phyloP scores from a whole-genome alignment of 2,888 invertebrate species.

The Drosophila antonietae region DNA sequence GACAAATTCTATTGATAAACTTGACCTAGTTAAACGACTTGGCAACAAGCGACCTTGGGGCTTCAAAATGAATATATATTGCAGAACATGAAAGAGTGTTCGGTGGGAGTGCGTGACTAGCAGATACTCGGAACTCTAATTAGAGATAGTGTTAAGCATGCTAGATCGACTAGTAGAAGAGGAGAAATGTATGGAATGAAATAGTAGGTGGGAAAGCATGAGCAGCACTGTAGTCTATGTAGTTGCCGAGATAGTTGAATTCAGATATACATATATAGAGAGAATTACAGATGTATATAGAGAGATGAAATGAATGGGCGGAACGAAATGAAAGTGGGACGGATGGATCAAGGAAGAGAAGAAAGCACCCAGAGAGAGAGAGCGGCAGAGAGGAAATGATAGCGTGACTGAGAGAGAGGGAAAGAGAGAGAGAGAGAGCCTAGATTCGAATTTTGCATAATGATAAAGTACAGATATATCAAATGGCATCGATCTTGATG shows the following conservation, averaged over 20 bases:
- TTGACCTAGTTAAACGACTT: conserved; percentile 65
- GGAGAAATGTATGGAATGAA: no score
- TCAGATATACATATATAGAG: neutral
- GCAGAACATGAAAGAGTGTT: neutral
- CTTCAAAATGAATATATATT: conserved; percentile 5
- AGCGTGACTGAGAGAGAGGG: no score
- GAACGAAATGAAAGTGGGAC: neutral
- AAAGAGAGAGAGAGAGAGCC: no score
- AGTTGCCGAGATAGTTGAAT: neutral
- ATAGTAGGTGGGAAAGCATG: no score
- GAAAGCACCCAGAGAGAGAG: no score
- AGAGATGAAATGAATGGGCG: no score
- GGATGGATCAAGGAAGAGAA: neutral
- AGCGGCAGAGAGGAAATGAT: no score
- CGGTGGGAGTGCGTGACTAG: neutral
- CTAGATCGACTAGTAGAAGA: neutral
- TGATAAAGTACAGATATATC: no score
- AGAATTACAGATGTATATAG: no score
- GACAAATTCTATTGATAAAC: conserved; percentile 57
- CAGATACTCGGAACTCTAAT: neutral
- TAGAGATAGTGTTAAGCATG: neutral
- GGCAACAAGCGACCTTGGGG: conserved; percentile 37
- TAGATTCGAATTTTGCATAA: no score
- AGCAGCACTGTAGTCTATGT: no score
- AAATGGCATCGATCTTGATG: neutral